Evolutionary conservation across 2,888 invertebrate genomes (phyloP).

Genomic region (Seira musarum): DNA sequence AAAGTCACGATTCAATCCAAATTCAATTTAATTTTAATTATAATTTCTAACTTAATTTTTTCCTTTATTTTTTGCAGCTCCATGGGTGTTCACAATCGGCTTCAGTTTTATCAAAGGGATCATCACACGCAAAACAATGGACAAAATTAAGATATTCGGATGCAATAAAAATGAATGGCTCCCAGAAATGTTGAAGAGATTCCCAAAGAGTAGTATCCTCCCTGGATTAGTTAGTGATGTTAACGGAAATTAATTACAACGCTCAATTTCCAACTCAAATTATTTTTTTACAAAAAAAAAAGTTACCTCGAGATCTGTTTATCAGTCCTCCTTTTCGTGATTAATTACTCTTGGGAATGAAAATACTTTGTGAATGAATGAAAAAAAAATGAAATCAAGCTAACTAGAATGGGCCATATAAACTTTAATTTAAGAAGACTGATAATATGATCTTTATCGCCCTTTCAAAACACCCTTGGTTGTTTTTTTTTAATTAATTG

Average conservation of each 20-base stretch:
- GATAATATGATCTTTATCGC: too few relatives aligned
- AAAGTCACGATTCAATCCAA: background rate
- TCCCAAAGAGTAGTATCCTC: constrained; percentile 34
- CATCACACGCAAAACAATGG: constrained; percentile 41
- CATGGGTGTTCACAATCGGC: constrained; percentile 55
- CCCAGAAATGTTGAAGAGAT: constrained; percentile 5
- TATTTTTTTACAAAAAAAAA: too few relatives aligned
- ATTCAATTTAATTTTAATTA: background rate
- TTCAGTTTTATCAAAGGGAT: constrained; percentile 46
- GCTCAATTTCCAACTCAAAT: too few relatives aligned
- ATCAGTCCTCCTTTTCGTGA: too few relatives aligned
- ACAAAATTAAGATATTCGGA: constrained; percentile 46
- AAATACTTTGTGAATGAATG: too few relatives aligned
- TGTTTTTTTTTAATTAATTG: too few relatives aligned
- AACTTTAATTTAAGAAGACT: too few relatives aligned
- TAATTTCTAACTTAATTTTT: background rate
- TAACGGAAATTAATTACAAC: constrained; percentile 31
- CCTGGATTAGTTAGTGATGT: constrained; percentile 17
- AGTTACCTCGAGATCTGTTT: too few relatives aligned
- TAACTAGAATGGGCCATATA: too few relatives aligned
- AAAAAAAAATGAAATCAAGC: too few relatives aligned
- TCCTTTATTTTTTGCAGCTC: constrained; percentile 26
- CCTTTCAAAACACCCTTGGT: too few relatives aligned
- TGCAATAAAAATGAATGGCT: constrained; percentile 40
- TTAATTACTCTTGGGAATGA: too few relatives aligned